A percentile compares a stretch with the other conserved stretches of the same genome.
Conservation (phyloP, 2,888 invertebrate species). For the Parnassius orleans region DNA sequence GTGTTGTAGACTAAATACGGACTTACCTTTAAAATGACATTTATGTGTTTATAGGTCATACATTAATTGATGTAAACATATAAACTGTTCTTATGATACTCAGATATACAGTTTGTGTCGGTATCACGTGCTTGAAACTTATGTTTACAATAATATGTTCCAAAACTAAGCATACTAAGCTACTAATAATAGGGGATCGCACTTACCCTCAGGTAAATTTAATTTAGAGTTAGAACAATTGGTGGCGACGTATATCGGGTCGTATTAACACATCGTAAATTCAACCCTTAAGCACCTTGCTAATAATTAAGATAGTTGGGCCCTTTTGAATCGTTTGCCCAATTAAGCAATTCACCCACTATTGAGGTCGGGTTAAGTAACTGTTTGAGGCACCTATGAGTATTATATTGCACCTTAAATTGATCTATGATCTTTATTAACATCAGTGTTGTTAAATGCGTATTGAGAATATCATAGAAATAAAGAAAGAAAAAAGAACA, state of each 20-base stretch:
- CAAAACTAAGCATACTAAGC: constrained; percentile 26
- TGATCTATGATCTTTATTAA: no score
- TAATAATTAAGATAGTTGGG: constrained; percentile 74
- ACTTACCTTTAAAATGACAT: no score
- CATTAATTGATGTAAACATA: no score
- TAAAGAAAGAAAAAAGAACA: no score
- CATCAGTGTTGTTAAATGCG: no score
- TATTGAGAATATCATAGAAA: no score
- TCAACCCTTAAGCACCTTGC: constrained; percentile 74
- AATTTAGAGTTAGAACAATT: constrained; percentile 70
- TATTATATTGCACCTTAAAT: no score
- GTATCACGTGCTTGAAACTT: background rate
- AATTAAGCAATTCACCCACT: constrained; percentile 61
- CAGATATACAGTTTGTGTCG: background rate
- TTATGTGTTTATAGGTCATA: no score
- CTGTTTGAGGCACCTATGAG: constrained; percentile 50
- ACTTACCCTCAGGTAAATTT: constrained; percentile 68
- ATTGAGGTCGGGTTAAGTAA: constrained; percentile 50
- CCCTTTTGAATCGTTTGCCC: constrained; percentile 43
- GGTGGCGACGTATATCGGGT: constrained; percentile 62
- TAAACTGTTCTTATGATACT: no score
- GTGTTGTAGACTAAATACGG: no score
- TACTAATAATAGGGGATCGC: constrained; percentile 34
- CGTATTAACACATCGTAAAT: constrained; percentile 77
- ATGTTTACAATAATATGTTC: constrained; percentile 2